phyloP scores from a whole-genome alignment of 2,113 vertebrate species.

The Archocentrus centrarchus region DNA sequence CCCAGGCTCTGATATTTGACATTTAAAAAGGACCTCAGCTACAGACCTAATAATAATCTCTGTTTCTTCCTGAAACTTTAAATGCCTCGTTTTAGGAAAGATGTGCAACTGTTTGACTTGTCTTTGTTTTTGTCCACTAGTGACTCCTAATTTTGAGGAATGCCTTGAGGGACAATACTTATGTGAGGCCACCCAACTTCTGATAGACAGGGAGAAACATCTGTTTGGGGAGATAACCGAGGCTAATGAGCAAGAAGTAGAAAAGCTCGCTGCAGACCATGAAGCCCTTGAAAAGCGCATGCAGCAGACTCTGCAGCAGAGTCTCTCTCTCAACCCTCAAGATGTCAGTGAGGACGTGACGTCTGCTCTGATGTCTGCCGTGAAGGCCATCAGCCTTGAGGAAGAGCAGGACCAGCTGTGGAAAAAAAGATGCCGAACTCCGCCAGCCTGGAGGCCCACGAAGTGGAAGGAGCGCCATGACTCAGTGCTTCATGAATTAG shows the following conservation, averaged over 20 bases:
- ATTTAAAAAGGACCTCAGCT: neutral
- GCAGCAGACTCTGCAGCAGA: conserved; percentile 58
- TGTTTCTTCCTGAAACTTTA: neutral
- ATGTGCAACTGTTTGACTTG: neutral
- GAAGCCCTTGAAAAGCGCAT: conserved; percentile 74
- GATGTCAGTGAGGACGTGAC: neutral
- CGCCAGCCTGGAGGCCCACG: fast-evolving
- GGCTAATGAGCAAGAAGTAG: conserved; percentile 54
- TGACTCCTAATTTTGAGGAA: conserved; percentile 45
- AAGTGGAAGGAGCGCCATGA: neutral
- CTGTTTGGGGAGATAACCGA: conserved; percentile 54
- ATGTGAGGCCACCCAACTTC: conserved; percentile 55
- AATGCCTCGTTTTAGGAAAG: neutral
- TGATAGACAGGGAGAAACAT: conserved; percentile 81
- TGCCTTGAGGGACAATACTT: conserved; percentile 33
- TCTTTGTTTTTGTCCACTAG: conserved; percentile 37
- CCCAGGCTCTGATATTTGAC: neutral
- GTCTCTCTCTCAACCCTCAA: conserved; percentile 67
- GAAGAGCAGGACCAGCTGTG: conserved; percentile 82
- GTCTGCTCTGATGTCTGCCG: conserved; percentile 70
- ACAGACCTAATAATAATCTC: neutral
- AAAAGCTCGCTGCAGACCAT: conserved; percentile 72
- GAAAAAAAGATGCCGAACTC: conserved; percentile 36
- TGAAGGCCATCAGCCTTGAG: conserved; percentile 82
- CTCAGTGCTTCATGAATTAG: fast-evolving